phyloP scores from a whole-genome alignment of 1,140 invertebrate genomes.

The Drosophila subpulchrella region DNA sequence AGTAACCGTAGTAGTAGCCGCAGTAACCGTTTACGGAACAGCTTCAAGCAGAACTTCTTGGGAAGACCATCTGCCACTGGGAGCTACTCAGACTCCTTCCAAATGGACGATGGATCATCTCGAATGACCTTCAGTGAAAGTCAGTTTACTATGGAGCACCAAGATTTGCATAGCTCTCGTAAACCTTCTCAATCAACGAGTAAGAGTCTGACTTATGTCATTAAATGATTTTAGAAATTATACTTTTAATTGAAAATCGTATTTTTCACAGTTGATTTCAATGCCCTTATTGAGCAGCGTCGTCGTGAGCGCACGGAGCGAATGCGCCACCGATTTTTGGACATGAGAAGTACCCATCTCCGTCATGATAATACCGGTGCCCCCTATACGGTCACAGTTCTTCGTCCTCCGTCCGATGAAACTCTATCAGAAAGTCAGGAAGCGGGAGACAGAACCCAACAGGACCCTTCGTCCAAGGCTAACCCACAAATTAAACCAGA shows the following conservation, averaged over 20 bases:
- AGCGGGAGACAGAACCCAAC: neutral
- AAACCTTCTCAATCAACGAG: slow-evolving; percentile 5
- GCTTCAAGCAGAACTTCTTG: neutral
- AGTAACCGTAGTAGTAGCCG: too few relatives aligned
- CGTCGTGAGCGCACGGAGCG: slow-evolving; percentile 54
- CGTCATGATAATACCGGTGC: slow-evolving; percentile 7
- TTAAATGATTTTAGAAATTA: too few relatives aligned
- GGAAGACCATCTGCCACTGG: slow-evolving; percentile 4
- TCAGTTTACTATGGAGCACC: neutral
- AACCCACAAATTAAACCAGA: slow-evolving; percentile 1
- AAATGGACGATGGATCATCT: neutral
- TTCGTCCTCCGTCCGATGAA: slow-evolving; percentile 48
- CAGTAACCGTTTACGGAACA: neutral
- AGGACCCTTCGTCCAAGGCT: neutral
- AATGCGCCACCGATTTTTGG: slow-evolving; percentile 56
- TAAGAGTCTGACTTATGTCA: neutral
- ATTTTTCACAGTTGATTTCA: slow-evolving; percentile 40
- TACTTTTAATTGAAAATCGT: too few relatives aligned
- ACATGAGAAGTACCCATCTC: slow-evolving; percentile 43
- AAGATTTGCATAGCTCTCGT: neutral
- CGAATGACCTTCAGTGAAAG: neutral
- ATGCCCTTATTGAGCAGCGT: slow-evolving; percentile 64
- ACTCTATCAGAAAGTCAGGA: slow-evolving; percentile 4
- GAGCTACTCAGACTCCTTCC: neutral
- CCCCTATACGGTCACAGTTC: slow-evolving; percentile 53